Percentiles rank a stretch among this genome's conserved stretches.
Evolutionary conservation across 2,888 invertebrate species (phyloP).

Genomic region (Amiota communis): DNA sequence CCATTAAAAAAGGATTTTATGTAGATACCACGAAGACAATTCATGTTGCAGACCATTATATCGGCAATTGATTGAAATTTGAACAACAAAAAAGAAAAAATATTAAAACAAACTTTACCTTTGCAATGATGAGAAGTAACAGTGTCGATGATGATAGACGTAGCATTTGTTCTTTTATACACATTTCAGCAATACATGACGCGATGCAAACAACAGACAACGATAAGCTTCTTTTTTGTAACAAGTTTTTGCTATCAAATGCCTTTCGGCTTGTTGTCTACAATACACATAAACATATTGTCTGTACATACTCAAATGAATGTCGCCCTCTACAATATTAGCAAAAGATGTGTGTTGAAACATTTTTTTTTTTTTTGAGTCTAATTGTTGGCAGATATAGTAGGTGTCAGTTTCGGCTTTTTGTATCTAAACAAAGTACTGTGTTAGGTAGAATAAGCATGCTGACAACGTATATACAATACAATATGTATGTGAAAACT

Average conservation of each 20-base stretch:
- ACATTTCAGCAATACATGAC: slow-evolving; percentile 17
- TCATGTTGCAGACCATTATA: slow-evolving; percentile 30
- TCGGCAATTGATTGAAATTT: slow-evolving; percentile 69
- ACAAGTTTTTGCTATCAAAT: neutral
- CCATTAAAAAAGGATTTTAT: slow-evolving; percentile 20
- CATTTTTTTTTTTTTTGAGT: slow-evolving; percentile 13
- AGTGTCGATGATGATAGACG: neutral
- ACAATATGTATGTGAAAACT: too few relatives aligned
- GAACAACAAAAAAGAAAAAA: slow-evolving; percentile 32
- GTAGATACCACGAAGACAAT: slow-evolving; percentile 17
- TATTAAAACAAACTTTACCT: slow-evolving; percentile 25
- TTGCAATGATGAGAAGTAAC: slow-evolving; percentile 36
- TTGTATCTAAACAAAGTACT: neutral
- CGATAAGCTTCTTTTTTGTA: neutral
- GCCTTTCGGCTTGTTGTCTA: slow-evolving; percentile 11
- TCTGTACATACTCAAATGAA: neutral
- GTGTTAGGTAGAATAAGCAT: too few relatives aligned
- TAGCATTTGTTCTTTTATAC: neutral
- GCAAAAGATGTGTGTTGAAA: neutral
- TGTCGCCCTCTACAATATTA: too few relatives aligned
- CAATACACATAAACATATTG: neutral
- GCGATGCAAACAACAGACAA: neutral
- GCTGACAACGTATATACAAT: too few relatives aligned
- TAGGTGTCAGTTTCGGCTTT: slow-evolving; percentile 30
- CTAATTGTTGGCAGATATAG: slow-evolving; percentile 10